These are phyloP conservation scores for Lycaena phlaeas DNA, from an alignment of 2,888 invertebrate species.

Conservation along the genomic window DNA sequence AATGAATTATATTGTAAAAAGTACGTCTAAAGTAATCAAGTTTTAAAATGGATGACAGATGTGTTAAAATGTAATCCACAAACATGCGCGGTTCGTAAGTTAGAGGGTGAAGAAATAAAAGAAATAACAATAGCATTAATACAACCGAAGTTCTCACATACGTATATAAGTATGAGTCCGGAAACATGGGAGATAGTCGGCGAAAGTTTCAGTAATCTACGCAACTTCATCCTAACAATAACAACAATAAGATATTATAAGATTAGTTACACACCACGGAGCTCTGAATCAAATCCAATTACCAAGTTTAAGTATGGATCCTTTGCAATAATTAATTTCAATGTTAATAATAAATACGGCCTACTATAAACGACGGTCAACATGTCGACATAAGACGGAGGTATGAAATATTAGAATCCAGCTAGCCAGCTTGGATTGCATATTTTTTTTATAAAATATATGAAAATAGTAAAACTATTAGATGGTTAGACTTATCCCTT, in stretches of 20 bases:
- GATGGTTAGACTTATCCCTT: too few relatives aligned
- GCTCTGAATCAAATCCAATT: slow-evolving; percentile 32
- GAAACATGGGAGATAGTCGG: slow-evolving; percentile 16
- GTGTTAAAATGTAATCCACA: background rate
- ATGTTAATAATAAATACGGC: background rate
- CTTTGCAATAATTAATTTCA: background rate
- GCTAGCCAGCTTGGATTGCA: too few relatives aligned
- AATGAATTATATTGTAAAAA: too few relatives aligned
- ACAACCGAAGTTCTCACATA: slow-evolving; percentile 9
- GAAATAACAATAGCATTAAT: slow-evolving; percentile 8
- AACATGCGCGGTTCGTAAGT: background rate
- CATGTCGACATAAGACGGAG: too few relatives aligned
- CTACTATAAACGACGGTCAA: too few relatives aligned
- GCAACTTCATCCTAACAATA: slow-evolving; percentile 34
- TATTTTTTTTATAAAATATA: too few relatives aligned
- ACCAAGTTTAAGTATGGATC: slow-evolving; percentile 13
- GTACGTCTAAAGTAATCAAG: too few relatives aligned
- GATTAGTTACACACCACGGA: slow-evolving; percentile 29
- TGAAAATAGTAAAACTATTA: too few relatives aligned
- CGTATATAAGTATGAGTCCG: slow-evolving; percentile 13
- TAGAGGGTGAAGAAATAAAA: slow-evolving; percentile 2
- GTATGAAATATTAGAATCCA: too few relatives aligned
- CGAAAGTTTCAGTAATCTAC: slow-evolving; percentile 27
- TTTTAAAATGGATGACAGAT: too few relatives aligned
- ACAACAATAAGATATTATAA: slow-evolving; percentile 35